A percentile compares a stretch with the other conserved stretches of the same genome.
Conservation (phyloP, 2,797 vertebrate genomes). For the Salmo trutta region DNA sequence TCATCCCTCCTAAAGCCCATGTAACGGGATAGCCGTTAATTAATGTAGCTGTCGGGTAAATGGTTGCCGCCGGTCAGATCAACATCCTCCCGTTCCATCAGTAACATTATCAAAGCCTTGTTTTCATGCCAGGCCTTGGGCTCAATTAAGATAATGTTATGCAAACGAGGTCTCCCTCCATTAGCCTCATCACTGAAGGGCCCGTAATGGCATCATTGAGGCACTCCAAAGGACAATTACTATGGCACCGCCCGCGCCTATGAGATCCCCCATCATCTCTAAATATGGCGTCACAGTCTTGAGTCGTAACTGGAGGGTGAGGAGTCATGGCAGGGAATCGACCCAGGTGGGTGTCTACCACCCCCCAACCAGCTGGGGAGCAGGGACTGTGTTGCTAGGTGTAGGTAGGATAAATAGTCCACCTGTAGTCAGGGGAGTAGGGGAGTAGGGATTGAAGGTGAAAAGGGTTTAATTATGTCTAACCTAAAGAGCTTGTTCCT, state of each 20-base stretch:
- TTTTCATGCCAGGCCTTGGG: slow-evolving; percentile 74
- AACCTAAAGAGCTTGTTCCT: background rate
- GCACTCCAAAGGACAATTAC: slow-evolving; percentile 92
- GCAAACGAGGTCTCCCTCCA: slow-evolving; percentile 91
- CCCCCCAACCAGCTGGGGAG: slow-evolving; percentile 22
- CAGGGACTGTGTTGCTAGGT: background rate
- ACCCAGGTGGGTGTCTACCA: slow-evolving; percentile 27
- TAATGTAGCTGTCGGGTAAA: slow-evolving; percentile 96
- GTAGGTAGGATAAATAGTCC: background rate
- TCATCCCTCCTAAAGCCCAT: slow-evolving; percentile 81
- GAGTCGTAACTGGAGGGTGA: slow-evolving; percentile 33
- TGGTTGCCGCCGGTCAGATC: slow-evolving; percentile 79
- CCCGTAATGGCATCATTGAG: slow-evolving; percentile 94
- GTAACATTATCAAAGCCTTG: slow-evolving; percentile 86
- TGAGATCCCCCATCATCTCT: slow-evolving; percentile 85
- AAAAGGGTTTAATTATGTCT: background rate
- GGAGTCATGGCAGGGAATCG: slow-evolving; percentile 36
- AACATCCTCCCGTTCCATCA: slow-evolving; percentile 82
- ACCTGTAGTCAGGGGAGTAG: background rate
- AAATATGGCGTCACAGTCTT: slow-evolving; percentile 64
- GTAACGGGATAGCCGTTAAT: slow-evolving; percentile 93
- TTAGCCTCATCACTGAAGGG: slow-evolving; percentile 84
- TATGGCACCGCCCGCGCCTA: slow-evolving; percentile 59
- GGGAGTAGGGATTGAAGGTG: background rate
- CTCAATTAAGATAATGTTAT: slow-evolving; percentile 99